Conservation (phyloP, 1,140 invertebrate genomes). For the Gryllus bimaculatus region DNA sequence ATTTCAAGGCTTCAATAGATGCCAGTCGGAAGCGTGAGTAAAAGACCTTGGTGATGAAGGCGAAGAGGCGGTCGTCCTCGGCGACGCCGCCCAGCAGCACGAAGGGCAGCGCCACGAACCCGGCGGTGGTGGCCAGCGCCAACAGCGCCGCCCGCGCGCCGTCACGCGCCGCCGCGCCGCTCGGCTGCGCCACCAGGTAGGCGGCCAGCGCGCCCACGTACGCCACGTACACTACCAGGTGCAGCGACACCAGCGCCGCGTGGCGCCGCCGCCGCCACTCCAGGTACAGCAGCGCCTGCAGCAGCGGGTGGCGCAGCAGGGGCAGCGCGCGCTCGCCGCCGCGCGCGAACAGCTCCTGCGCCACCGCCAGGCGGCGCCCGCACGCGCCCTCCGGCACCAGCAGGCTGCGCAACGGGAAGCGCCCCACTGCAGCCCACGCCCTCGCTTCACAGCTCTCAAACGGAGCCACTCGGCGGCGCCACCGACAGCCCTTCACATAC, state of each 20-base stretch:
- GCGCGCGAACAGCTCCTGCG: too few relatives aligned
- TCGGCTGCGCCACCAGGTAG: too few relatives aligned
- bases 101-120: background rate
- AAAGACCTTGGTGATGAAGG: background rate
- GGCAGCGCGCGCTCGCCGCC: background rate
- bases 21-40: too few relatives aligned
- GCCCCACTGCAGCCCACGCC: too few relatives aligned
- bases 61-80: background rate
- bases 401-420: background rate
- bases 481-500: too few relatives aligned
- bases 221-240: background rate
- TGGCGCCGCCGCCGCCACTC: background rate
- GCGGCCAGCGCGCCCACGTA: background rate
- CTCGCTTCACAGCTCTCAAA: too few relatives aligned
- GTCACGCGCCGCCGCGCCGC: too few relatives aligned
- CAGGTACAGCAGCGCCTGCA: background rate
- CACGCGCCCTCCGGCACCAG: background rate
- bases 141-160: background rate
- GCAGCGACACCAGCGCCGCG: background rate
- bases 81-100: background rate
- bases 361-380: background rate
- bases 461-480: too few relatives aligned
- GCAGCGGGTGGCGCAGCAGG: background rate
- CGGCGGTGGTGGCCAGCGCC: background rate
- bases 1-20: too few relatives aligned